Percentiles rank a stretch among this genome's conserved stretches.
phyloP scores from a whole-genome alignment of 1,140 invertebrate genomes.

The Drosophila cardini region DNA sequence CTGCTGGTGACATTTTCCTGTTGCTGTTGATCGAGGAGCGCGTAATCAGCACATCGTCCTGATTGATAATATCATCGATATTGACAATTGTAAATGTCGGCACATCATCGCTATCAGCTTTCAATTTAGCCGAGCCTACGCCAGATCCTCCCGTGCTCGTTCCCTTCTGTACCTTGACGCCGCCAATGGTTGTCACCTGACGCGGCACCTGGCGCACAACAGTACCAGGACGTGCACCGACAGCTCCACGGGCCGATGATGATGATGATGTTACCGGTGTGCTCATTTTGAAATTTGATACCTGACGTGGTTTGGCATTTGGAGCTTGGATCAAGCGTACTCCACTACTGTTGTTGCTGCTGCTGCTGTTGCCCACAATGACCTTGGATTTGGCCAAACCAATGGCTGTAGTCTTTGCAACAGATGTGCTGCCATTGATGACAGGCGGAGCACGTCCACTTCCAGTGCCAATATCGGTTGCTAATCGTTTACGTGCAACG shows the following conservation, averaged over 20 bases:
- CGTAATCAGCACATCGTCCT: slow-evolving; percentile 77
- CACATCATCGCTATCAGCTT: slow-evolving; percentile 51
- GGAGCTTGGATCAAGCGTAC: slow-evolving; percentile 24
- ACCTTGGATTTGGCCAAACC: slow-evolving; percentile 32
- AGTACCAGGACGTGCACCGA: neutral
- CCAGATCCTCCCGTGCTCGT: neutral
- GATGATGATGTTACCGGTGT: neutral
- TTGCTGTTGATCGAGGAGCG: slow-evolving; percentile 45
- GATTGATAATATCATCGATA: slow-evolving; percentile 82
- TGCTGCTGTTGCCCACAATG: slow-evolving; percentile 5
- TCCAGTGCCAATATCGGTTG: slow-evolving; percentile 17
- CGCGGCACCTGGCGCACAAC: neutral
- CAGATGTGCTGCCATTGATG: slow-evolving; percentile 50
- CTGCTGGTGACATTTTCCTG: slow-evolving; percentile 1
- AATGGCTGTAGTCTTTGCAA: slow-evolving; percentile 21
- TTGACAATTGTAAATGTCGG: slow-evolving; percentile 84
- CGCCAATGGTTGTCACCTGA: neutral
- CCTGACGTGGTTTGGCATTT: slow-evolving; percentile 3
- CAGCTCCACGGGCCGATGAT: neutral
- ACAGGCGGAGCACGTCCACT: slow-evolving; percentile 27
- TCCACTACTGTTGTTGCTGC: neutral
- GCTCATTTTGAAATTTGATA: slow-evolving; percentile 9
- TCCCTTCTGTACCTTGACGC: slow-evolving; percentile 27
- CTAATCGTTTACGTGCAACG: slow-evolving; percentile 58
- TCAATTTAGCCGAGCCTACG: neutral